Percentiles rank a stretch among this genome's conserved stretches.
phyloP scores from a whole-genome alignment of 2,888 invertebrate species.

The Cartodere bifasciata region DNA sequence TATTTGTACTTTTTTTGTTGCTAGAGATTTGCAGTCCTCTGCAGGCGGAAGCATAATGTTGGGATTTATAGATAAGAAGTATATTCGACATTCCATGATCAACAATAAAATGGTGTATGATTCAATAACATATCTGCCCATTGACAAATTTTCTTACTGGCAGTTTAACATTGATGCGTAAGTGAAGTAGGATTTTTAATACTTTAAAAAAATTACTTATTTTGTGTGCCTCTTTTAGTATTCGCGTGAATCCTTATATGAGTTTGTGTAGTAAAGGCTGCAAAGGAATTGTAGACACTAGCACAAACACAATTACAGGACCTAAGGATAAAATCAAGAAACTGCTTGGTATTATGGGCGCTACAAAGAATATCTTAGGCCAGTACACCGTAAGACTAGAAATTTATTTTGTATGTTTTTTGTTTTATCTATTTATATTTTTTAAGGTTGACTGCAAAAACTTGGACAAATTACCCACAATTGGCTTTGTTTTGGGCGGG shows the following conservation, averaged over 20 bases:
- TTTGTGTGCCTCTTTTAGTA: no score
- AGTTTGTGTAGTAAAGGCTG: no score
- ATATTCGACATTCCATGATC: slow-evolving; percentile 35
- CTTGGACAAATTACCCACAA: slow-evolving; percentile 44
- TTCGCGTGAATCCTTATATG: no score
- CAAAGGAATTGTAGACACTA: slow-evolving; percentile 34
- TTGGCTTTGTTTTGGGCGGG: slow-evolving; percentile 46
- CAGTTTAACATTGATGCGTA: slow-evolving; percentile 55
- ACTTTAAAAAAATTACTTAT: slow-evolving; percentile 12
- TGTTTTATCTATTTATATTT: slow-evolving; percentile 4
- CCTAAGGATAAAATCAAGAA: slow-evolving; percentile 29
- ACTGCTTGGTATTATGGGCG: slow-evolving; percentile 33
- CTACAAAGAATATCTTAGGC: slow-evolving; percentile 23
- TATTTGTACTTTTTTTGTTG: slow-evolving; percentile 12
- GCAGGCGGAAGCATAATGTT: slow-evolving; percentile 44
- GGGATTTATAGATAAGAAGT: slow-evolving; percentile 50
- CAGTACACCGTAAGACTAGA: slow-evolving; percentile 24
- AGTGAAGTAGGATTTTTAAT: slow-evolving; percentile 11
- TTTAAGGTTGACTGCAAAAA: slow-evolving; percentile 45
- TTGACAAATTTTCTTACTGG: slow-evolving; percentile 49
- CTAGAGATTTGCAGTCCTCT: slow-evolving; percentile 42
- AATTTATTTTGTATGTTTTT: not conserved
- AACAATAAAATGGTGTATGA: slow-evolving; percentile 28
- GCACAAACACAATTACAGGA: slow-evolving; percentile 33
- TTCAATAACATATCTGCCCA: slow-evolving; percentile 46